phyloP scores from a whole-genome alignment of 2,888 invertebrate species.

The Melitaea athalia region DNA sequence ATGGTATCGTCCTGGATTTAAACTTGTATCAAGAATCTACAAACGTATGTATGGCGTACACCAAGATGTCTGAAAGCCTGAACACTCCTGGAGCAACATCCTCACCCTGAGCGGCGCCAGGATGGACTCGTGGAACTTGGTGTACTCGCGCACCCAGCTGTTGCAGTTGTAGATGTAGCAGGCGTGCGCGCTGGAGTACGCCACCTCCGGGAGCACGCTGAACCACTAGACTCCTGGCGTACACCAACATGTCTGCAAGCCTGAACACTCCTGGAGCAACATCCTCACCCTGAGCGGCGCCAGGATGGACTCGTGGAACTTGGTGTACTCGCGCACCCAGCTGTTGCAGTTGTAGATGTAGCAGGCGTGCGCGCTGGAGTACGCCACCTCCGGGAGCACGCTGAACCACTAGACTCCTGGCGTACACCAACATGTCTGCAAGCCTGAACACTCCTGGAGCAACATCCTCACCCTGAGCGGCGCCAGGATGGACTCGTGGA shows the following conservation, averaged over 20 bases:
- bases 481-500: conserved; percentile 94
- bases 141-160: conserved; percentile 98
- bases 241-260: too few relatives aligned
- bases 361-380: conserved; percentile 94
- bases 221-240: too few relatives aligned
- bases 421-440: too few relatives aligned
- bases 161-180: conserved; percentile 99
- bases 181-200: conserved; percentile 94
- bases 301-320: conserved; percentile 96
- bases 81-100: too few relatives aligned
- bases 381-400: conserved; percentile 95
- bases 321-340: conserved; percentile 98
- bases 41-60: too few relatives aligned
- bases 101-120: conserved; percentile 91
- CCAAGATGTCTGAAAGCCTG: too few relatives aligned
- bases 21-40: too few relatives aligned
- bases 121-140: conserved; percentile 97
- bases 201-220: conserved; percentile 95
- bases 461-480: conserved; percentile 87
- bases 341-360: conserved; percentile 99
- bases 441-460: too few relatives aligned
- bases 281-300: conserved; percentile 89
- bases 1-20: too few relatives aligned
- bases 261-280: too few relatives aligned
- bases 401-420: conserved; percentile 99